Evolutionary conservation across 2,113 vertebrate species (phyloP).

Genomic region (Scolopax mira): DNA sequence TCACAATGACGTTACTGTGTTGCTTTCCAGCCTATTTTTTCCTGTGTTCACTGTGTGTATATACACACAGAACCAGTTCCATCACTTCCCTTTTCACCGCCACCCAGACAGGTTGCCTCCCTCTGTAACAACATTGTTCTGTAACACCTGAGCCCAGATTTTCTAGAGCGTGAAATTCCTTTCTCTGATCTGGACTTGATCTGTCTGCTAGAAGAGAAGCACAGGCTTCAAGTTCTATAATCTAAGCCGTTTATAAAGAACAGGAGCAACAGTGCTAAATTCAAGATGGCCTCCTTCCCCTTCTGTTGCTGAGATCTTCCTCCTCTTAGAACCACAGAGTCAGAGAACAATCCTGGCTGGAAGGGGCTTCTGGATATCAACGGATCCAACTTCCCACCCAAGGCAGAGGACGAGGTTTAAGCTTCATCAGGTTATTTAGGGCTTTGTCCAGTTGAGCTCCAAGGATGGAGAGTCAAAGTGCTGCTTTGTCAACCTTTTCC

Average conservation of each 20-base stretch:
- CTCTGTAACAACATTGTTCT: background rate
- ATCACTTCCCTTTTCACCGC: background rate
- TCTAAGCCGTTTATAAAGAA: background rate
- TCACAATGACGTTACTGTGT: background rate
- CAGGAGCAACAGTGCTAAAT: background rate
- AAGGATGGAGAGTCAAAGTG: background rate
- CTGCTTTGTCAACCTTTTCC: background rate
- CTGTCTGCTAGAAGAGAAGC: background rate
- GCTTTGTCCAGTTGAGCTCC: background rate
- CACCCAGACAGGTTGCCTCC: background rate
- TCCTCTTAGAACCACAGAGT: fast-evolving
- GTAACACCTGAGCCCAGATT: background rate
- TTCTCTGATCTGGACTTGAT: background rate
- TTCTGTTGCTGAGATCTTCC: background rate
- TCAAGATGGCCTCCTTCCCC: background rate
- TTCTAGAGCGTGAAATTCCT: background rate
- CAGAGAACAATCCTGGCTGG: background rate
- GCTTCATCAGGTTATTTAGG: background rate
- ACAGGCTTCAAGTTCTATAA: background rate
- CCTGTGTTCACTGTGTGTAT: background rate
- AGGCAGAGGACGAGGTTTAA: background rate
- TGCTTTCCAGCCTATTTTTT: background rate
- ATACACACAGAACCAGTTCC: background rate
- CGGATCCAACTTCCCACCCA: background rate
- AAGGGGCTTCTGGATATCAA: background rate